A percentile compares a stretch with the other conserved stretches of the same genome.
Conservation (phyloP, 2,888 invertebrate species). For the Sarcophaga subvicina region DNA sequence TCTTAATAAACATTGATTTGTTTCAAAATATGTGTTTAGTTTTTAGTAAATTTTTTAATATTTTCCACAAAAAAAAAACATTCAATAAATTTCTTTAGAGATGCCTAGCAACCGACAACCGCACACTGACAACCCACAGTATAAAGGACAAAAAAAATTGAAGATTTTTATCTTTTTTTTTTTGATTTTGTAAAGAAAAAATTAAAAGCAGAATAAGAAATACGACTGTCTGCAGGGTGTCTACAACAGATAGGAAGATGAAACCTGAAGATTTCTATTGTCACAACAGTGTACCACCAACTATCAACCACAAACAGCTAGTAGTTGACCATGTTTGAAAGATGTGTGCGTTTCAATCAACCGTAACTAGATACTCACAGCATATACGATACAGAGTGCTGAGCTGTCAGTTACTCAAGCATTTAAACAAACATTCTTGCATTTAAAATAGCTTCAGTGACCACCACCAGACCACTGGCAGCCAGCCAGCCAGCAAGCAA, state of each 20-base stretch:
- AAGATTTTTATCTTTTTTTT: too few species aligned
- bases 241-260: neutral
- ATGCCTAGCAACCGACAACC: too few species aligned
- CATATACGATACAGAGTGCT: too few species aligned
- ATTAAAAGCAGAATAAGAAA: neutral
- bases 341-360: neutral
- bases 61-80: too few species aligned
- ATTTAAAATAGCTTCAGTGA: neutral
- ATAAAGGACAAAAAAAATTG: too few species aligned
- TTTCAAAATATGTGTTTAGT: too few species aligned
- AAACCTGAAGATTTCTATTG: neutral
- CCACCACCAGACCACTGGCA: neutral
- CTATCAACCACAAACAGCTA: neutral
- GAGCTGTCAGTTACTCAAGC: neutral
- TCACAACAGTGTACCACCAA: neutral
- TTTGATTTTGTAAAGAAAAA: neutral
- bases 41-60: too few species aligned
- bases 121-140: too few species aligned
- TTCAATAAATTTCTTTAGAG: too few species aligned
- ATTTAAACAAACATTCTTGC: neutral
- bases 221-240: neutral
- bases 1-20: too few species aligned
- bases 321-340: neutral
- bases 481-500: neutral
- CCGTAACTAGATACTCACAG: neutral